A percentile compares a stretch with the other conserved stretches of the same genome.
phyloP scores from a whole-genome alignment of 2,797 vertebrate genomes.

The Crypturellus tataupa region DNA sequence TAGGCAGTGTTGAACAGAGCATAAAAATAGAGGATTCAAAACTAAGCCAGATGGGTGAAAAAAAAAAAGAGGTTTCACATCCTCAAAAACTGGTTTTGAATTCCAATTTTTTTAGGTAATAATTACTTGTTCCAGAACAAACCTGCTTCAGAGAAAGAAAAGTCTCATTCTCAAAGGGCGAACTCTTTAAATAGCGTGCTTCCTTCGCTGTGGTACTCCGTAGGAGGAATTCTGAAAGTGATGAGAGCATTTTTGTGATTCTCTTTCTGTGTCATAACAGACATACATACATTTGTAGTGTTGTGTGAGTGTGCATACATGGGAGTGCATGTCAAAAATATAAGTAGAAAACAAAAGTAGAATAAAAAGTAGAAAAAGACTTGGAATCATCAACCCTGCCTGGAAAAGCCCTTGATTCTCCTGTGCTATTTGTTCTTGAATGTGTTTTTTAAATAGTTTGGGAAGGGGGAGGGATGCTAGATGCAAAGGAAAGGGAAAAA shows the following conservation, averaged over 20 bases:
- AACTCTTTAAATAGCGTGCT: slow-evolving; percentile 17
- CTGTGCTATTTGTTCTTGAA: neutral
- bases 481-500: neutral
- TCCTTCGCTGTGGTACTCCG: neutral
- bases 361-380: neutral
- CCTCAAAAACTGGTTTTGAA: slow-evolving; percentile 1
- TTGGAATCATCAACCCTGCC: neutral
- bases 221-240: neutral
- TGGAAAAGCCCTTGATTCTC: neutral
- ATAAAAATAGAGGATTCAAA: neutral
- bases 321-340: neutral
- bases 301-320: neutral
- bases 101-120: slow-evolving; percentile 32
- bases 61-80: neutral
- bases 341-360: neutral
- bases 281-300: neutral
- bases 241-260: neutral
- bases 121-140: slow-evolving; percentile 39
- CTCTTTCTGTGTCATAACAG: neutral
- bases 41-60: neutral
- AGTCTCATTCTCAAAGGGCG: neutral
- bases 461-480: neutral
- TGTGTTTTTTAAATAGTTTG: neutral
- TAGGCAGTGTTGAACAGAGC: neutral
- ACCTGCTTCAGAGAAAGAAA: slow-evolving; percentile 27